Conservation (phyloP, 1,140 invertebrate species). For the Hypothenemus hampei region DNA sequence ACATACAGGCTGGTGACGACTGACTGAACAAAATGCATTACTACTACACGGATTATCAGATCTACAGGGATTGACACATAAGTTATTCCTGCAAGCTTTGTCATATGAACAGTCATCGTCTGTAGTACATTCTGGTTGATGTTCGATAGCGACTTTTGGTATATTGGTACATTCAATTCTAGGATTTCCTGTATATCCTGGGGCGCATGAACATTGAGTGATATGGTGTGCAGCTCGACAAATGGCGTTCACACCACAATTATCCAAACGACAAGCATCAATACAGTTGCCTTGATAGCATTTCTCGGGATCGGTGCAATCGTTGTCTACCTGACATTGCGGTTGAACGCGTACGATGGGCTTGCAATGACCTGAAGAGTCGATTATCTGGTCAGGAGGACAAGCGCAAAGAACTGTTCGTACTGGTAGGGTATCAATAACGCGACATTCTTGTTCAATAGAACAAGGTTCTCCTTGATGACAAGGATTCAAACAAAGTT, state of each 20-base stretch:
- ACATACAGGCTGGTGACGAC: slow-evolving; percentile 70
- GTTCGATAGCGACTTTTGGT: slow-evolving; percentile 47
- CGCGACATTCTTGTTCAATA: slow-evolving; percentile 68
- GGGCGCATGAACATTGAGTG: slow-evolving; percentile 71
- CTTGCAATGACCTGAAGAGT: slow-evolving; percentile 58
- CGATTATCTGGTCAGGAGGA: slow-evolving; percentile 64
- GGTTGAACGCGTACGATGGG: slow-evolving; percentile 50
- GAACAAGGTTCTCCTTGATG: slow-evolving; percentile 62
- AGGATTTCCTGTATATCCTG: slow-evolving; percentile 76
- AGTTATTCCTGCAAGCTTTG: slow-evolving; percentile 66
- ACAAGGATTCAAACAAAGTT: slow-evolving; percentile 72
- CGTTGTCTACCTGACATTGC: slow-evolving; percentile 65
- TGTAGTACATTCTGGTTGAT: slow-evolving; percentile 62
- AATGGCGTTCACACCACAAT: slow-evolving; percentile 79
- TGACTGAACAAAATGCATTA: slow-evolving; percentile 72
- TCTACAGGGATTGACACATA: slow-evolving; percentile 74
- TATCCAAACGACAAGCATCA: slow-evolving; percentile 69
- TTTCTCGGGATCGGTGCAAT: slow-evolving; percentile 66
- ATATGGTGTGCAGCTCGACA: slow-evolving; percentile 71
- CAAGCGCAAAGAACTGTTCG: slow-evolving; percentile 78
- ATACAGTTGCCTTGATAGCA: slow-evolving; percentile 72
- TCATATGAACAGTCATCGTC: slow-evolving; percentile 72
- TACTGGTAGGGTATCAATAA: slow-evolving; percentile 71
- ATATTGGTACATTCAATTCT: slow-evolving; percentile 69
- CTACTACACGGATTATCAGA: slow-evolving; percentile 62